Evolutionary conservation across 2,113 vertebrate species (phyloP).

Genomic region (Poeciliopsis prolifica): DNA sequence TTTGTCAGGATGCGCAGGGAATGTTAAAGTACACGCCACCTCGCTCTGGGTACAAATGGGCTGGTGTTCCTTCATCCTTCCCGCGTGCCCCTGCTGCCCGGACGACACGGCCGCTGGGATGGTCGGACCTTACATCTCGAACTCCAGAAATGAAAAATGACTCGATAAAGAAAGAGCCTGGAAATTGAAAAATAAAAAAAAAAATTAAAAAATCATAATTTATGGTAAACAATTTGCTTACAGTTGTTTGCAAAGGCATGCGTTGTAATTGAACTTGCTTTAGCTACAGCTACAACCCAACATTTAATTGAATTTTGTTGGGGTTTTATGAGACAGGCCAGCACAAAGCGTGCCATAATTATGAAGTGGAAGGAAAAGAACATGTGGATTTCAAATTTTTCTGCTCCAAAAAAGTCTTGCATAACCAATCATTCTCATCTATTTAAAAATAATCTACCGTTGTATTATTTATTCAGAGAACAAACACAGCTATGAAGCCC

Average conservation of each 20-base stretch:
- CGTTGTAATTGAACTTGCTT: neutral
- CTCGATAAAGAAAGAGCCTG: constrained; percentile 26
- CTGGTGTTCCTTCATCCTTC: constrained; percentile 67
- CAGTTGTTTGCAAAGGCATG: neutral
- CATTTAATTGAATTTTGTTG: neutral
- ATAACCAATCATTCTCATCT: neutral
- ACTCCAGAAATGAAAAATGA: constrained; percentile 45
- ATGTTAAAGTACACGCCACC: constrained; percentile 83
- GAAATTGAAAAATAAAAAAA: neutral
- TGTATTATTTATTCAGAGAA: neutral
- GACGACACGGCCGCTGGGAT: constrained; percentile 71
- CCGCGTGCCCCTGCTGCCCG: constrained; percentile 51
- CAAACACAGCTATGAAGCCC: neutral
- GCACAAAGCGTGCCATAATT: neutral
- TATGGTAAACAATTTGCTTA: neutral
- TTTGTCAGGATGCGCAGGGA: constrained; percentile 83
- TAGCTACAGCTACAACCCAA: neutral
- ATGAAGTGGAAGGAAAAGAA: neutral
- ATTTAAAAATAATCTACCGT: neutral
- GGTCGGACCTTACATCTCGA: constrained; percentile 55
- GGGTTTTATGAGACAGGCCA: neutral
- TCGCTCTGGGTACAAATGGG: constrained; percentile 82
- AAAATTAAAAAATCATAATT: too few relatives aligned
- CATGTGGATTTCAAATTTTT: neutral
- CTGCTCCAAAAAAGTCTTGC: neutral